Percentiles rank a stretch among this genome's conserved stretches.
phyloP scores from a whole-genome alignment of 2,797 vertebrate species.

The Urophycis tenuis region DNA sequence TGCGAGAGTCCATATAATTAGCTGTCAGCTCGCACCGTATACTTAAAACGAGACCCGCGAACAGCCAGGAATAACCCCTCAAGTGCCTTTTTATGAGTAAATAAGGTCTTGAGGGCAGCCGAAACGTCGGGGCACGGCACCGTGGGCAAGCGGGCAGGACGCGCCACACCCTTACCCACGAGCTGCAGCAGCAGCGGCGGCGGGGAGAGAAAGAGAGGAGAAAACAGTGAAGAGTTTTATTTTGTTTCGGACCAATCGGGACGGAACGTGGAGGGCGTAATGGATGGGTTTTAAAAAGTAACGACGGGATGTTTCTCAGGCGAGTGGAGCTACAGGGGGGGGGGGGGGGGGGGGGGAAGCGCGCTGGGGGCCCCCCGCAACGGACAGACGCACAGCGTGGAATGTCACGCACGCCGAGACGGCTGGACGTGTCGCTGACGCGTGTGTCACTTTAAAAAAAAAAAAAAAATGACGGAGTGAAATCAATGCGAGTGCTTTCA shows the following conservation, averaged over 20 bases:
- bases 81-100: conserved; percentile 65
- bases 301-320: neutral
- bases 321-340: neutral
- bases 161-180: conserved; percentile 56
- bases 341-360: no score
- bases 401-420: neutral
- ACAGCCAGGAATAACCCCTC: conserved; percentile 62
- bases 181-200: conserved; percentile 2
- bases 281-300: neutral
- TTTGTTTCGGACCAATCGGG: neutral
- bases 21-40: conserved; percentile 54
- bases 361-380: neutral
- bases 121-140: conserved; percentile 47
- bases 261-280: neutral
- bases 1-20: conserved; percentile 60
- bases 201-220: no score
- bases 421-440: neutral
- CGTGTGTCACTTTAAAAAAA: neutral
- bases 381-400: neutral
- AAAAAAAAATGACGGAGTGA: neutral
- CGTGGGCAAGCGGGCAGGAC: conserved; percentile 31
- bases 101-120: conserved; percentile 62
- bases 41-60: conserved; percentile 61
- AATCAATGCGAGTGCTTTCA: neutral
- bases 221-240: neutral